Evolutionary conservation across 2,113 vertebrate genomes (phyloP), one percentile per base, ranked within the genome.

Genomic region (Gymnobelideus leadbeateri): DNA sequence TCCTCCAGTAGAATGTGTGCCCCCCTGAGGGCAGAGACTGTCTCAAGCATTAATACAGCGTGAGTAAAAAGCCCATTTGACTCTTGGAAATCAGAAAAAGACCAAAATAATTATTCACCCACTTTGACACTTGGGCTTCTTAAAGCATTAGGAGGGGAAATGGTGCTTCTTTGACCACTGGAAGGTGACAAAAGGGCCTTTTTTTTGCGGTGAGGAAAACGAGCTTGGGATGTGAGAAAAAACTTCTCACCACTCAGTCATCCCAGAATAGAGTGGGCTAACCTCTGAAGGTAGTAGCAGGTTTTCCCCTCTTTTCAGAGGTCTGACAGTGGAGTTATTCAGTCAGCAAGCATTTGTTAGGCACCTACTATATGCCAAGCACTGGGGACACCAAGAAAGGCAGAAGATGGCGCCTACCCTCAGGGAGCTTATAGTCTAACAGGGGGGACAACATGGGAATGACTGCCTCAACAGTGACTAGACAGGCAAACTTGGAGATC

Each of bases 391-490:
- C 54, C 28, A 14, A 61, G 57, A 61, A 61, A 68, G 61, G 61
- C 61, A 14, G 23, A 57, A 37, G 19, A 7, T 77, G 19, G 37
- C 8, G 37, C 16, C 68, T 43, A 37, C 6, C 68, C 37, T 43
- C 14, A 19, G 16, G 61, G 61, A n/a, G 3, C 61, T 16, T 9
- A 68, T 31, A 16, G 31, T 68, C 31, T n/a, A 16, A 68, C 1
- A 1, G 57, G 57, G 37, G 68, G 16, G 31, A 68, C 16, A 68
- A 19, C 61, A 37, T 77, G n/a, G 68, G 21, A 77, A 21, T 43
- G 9, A 43, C 5, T n/a, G 14, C 37, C 19, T 12, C 5, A 2
- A 37, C 12, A 37, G n/a, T 31, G 1, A 0, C 31, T 16, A 68
- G 37, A 68, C 31, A 6, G 28, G 31, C 28, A 37, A 0, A 37